These are phyloP conservation scores for Phenganax marumi DNA, from an alignment of 92 coral and sea anemone genomes.

Conservation along the genomic window DNA sequence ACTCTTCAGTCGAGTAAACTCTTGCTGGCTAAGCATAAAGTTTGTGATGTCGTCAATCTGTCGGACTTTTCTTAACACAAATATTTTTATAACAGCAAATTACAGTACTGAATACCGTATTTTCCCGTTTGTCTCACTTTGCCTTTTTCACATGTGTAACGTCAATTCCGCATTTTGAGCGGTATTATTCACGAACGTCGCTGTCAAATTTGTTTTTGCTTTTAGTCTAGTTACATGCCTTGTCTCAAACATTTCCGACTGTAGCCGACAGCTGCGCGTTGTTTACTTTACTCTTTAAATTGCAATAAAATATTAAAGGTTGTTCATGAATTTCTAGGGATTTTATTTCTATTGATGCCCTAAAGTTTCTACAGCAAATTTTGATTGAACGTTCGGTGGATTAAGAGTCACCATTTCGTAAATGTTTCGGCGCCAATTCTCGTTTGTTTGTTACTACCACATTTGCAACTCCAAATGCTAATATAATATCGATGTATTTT, in stretches of 20 bases:
- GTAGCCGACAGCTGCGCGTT: slow-evolving; percentile 20
- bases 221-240: not conserved
- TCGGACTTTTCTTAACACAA: no score
- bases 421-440: not conserved
- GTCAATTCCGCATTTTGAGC: not conserved
- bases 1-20: no score
- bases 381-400: not conserved
- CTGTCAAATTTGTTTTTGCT: not conserved
- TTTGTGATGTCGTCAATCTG: no score
- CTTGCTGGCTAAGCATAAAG: no score
- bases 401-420: not conserved
- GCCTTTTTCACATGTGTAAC: not conserved
- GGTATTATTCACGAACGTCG: not conserved
- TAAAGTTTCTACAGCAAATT: not conserved
- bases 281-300: slow-evolving; percentile 13
- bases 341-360: not conserved
- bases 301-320: slow-evolving; percentile 25
- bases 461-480: no score
- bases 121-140: no score
- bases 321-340: not conserved
- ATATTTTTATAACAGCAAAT: no score
- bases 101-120: no score
- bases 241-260: not conserved
- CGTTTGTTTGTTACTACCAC: no score
- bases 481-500: no score